These are phyloP conservation scores for Drosophila dives DNA, from an alignment of 2,888 invertebrate genomes.

Conservation along the genomic window DNA sequence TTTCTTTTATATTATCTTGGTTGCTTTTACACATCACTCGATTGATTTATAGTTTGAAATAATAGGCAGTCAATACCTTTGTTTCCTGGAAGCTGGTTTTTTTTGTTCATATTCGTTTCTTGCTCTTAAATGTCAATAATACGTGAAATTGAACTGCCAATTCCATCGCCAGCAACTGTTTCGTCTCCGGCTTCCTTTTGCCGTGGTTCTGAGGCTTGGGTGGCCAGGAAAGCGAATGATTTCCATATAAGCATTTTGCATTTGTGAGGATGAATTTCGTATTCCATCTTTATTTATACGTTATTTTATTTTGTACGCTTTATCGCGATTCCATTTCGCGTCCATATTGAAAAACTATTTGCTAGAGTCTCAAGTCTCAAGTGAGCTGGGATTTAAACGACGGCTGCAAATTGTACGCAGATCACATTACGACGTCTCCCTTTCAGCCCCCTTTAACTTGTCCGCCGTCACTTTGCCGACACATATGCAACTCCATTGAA, in stretches of 20 bases:
- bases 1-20: conserved; percentile 3
- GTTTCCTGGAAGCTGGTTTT: conserved; percentile 21
- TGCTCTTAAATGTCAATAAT: conserved; percentile 79
- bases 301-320: conserved; percentile 62
- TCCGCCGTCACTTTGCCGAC: conserved; percentile 12
- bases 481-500: conserved; percentile 55
- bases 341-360: conserved; percentile 78
- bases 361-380: conserved; percentile 73
- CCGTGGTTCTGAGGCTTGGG: conserved; percentile 17
- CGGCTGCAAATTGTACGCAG: conserved; percentile 78
- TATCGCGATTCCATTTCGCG: conserved; percentile 57
- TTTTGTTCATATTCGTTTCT: conserved; percentile 57
- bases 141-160: conserved; percentile 82
- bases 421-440: conserved; percentile 67
- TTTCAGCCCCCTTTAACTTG: background rate
- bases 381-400: conserved; percentile 74
- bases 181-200: conserved; percentile 21
- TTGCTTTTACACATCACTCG: conserved; percentile 27
- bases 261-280: conserved; percentile 56
- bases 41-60: conserved; percentile 72
- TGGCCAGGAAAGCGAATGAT: conserved; percentile 46
- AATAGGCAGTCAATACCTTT: conserved; percentile 64
- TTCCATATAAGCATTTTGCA: conserved; percentile 68
- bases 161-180: conserved; percentile 64
- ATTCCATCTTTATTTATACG: conserved; percentile 67